Percentiles rank a stretch among this genome's conserved stretches.
Conservation (phyloP, 1,140 invertebrate genomes). For the Ooceraea biroi region DNA sequence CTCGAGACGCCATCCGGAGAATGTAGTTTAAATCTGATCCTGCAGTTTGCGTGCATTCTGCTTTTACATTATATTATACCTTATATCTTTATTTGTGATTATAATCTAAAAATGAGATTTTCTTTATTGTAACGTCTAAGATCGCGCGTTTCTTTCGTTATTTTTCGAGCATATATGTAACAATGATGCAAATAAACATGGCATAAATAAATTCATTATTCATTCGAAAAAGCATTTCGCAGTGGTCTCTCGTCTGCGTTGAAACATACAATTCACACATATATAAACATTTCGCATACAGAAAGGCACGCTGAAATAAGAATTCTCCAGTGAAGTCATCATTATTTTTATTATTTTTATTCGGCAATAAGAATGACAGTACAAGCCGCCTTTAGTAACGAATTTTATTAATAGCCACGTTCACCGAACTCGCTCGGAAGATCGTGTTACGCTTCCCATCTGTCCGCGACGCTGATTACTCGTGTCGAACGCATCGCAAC, state of each 20-base stretch:
- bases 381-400: slow-evolving; percentile 54
- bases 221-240: not conserved
- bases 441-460: slow-evolving; percentile 39
- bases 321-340: slow-evolving; percentile 70
- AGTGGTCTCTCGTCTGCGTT: not conserved
- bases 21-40: slow-evolving; percentile 2
- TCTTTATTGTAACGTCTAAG: too few species aligned
- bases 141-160: not conserved
- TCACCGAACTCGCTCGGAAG: slow-evolving; percentile 21
- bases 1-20: not conserved
- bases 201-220: not conserved
- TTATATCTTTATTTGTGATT: not conserved
- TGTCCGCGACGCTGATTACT: not conserved
- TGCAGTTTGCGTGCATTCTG: not conserved
- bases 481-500: slow-evolving; percentile 16
- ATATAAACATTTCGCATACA: not conserved
- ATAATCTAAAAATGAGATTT: too few species aligned
- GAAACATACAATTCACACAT: too few species aligned
- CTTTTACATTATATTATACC: not conserved
- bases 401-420: slow-evolving; percentile 55
- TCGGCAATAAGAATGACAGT: slow-evolving; percentile 70
- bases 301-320: not conserved
- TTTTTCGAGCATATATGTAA: not conserved
- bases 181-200: too few species aligned
- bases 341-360: slow-evolving; percentile 72